Conservation (phyloP, 1,140 invertebrate species). For the Dendrolimus kikuchii region DNA sequence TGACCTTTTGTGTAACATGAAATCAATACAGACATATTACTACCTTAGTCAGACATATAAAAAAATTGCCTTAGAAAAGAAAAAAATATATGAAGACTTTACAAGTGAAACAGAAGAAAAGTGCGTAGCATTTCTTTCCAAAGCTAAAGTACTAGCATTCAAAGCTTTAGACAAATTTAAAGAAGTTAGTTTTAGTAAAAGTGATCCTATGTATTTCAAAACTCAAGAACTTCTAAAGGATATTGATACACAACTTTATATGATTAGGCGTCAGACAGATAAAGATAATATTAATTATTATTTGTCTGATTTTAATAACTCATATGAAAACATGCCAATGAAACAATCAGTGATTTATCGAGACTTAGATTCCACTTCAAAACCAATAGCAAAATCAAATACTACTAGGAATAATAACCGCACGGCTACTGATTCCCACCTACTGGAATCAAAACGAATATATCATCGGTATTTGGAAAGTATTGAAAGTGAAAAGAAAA, state of each 20-base stretch:
- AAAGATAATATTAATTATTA: constrained; percentile 59
- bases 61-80: constrained; percentile 77
- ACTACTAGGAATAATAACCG: constrained; percentile 62
- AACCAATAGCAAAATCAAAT: constrained; percentile 42
- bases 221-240: constrained; percentile 77
- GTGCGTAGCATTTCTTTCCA: constrained; percentile 76
- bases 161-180: constrained; percentile 81
- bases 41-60: constrained; percentile 81
- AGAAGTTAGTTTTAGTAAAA: constrained; percentile 74
- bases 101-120: constrained; percentile 75
- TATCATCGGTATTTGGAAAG: constrained; percentile 81
- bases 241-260: constrained; percentile 77
- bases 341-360: constrained; percentile 26
- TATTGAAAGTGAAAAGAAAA: constrained; percentile 84
- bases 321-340: constrained; percentile 25
- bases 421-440: constrained; percentile 47
- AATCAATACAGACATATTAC: constrained; percentile 82
- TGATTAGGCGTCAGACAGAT: constrained; percentile 73
- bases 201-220: constrained; percentile 77
- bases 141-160: constrained; percentile 81
- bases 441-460: constrained; percentile 37
- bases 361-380: constrained; percentile 58
- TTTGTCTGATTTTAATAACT: constrained; percentile 55
- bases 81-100: constrained; percentile 66
- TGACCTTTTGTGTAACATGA: constrained; percentile 77